Evolutionary conservation across 1,140 invertebrate species (phyloP).

Genomic region (Paraescarpia echinospica): DNA sequence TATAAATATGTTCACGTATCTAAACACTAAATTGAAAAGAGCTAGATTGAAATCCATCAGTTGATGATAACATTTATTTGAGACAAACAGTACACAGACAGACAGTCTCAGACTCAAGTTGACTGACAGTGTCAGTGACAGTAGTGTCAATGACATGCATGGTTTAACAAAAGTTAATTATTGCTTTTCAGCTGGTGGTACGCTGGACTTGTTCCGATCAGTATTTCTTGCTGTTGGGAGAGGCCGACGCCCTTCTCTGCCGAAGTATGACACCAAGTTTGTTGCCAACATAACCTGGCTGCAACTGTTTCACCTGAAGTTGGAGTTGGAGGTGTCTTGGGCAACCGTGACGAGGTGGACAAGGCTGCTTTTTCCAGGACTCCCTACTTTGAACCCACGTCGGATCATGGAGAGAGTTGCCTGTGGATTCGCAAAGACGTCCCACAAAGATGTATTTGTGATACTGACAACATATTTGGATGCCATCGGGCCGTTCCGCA

Average conservation of each 20-base stretch:
- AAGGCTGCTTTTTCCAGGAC: neutral
- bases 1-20: too few relatives aligned
- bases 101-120: neutral
- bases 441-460: neutral
- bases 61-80: conserved; percentile 9
- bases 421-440: neutral
- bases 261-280: neutral
- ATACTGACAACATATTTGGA: neutral
- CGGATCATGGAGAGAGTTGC: neutral
- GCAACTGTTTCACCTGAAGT: neutral
- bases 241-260: conserved; percentile 5
- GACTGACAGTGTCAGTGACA: too few relatives aligned
- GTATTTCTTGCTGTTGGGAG: neutral
- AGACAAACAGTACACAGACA: conserved; percentile 12
- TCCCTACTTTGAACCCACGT: neutral
- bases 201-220: conserved; percentile 1
- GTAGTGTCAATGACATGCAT: neutral
- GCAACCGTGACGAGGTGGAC: neutral
- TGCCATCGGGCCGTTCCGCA: neutral
- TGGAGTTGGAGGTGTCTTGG: neutral
- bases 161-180: neutral
- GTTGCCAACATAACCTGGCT: conserved; percentile 8
- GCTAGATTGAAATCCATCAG: too few relatives aligned
- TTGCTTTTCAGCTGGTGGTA: conserved; percentile 10
- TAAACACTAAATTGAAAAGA: too few relatives aligned